Base-by-base conservation (phyloP, 2,888 invertebrate species). In the Drosophila longiperda region DNA sequence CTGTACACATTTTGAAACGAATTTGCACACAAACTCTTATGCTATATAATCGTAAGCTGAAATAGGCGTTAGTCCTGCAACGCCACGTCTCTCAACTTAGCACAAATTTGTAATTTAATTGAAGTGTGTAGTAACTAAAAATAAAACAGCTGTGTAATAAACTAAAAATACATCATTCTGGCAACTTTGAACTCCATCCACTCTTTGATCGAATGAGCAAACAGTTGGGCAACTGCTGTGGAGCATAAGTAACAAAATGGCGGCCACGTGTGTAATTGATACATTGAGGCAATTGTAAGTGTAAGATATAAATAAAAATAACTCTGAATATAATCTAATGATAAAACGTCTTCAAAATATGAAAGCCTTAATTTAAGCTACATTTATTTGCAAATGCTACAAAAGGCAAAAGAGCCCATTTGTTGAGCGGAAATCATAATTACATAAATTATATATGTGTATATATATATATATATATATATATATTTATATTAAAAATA, bases 41-140 rank as follows among this genome's bases (percentile, higher is more conserved):
- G 86, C 87, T 79, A 79, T 76, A 80, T 87, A 88, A 87, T 89
- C 82, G 69, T 86, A 81, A 86, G 54, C 67, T 57, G 78, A 79
- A 83, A 81, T 64, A 55, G 83, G 75, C 74, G 88, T 69, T 66
- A 33, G 45, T 23, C 34, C 20, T n/a, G 32, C 50, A 53, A 55
- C 67, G 79, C 82, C 84, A 55, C 77, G 63, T 23, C 45, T 23
- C 26, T 12, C 38, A 38, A 26, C n/a, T 12, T 71, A 70, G 73
- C 26, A 52, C 29, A 20, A 3, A 26, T 36, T 36, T 36, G 26
- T 17, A 38, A 38, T n/a, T 11, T 26, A 26, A 26, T 26, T 26
- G n/a, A 42, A 11, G 6, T 42, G 42, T 6, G n/a, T 11, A n/a
- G 40, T 5, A 9, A 11, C 11, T 12, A 20, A 6, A 20, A 20